Evolutionary conservation across 2,888 invertebrate species (phyloP).

Genomic region (Synergus laeviventris): DNA sequence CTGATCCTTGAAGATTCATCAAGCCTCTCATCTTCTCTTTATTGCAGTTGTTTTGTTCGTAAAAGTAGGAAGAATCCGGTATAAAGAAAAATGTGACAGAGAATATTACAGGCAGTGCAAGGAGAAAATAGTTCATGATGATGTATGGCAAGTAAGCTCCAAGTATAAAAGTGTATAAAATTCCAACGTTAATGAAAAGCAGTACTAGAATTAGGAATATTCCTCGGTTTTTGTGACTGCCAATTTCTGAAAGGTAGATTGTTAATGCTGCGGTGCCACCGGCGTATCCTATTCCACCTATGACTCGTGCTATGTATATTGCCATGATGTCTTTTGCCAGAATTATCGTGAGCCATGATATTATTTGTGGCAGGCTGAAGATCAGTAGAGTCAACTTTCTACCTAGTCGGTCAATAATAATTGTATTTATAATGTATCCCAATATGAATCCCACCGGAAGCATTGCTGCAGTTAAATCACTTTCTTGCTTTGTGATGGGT

Average conservation of each 20-base stretch:
- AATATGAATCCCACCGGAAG: conserved; percentile 65
- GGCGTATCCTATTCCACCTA: conserved; percentile 75
- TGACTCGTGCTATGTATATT: conserved; percentile 74
- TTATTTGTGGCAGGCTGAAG: conserved; percentile 64
- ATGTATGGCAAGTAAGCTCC: conserved; percentile 77
- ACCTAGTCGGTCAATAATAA: conserved; percentile 65
- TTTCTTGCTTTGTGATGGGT: conserved; percentile 62
- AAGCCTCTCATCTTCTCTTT: conserved; percentile 78
- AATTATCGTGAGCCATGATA: conserved; percentile 67
- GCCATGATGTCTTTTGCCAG: conserved; percentile 58
- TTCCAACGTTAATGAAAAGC: conserved; percentile 75
- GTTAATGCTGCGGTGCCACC: conserved; percentile 67
- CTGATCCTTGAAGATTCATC: neutral
- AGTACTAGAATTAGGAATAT: conserved; percentile 78
- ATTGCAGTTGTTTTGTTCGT: conserved; percentile 66
- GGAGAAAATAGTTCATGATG: conserved; percentile 77
- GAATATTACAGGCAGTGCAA: conserved; percentile 79
- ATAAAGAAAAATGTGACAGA: conserved; percentile 79
- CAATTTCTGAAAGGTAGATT: conserved; percentile 80
- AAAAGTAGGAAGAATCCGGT: conserved; percentile 83
- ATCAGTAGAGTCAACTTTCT: conserved; percentile 64
- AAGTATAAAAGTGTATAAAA: conserved; percentile 68
- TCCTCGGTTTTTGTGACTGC: conserved; percentile 79
- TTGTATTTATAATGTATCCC: conserved; percentile 63
- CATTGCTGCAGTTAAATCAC: conserved; percentile 68